Evolutionary conservation across 2,888 invertebrate species (phyloP), one percentile per base, ranked within the genome.

Genomic region (Phorcus lineatus): DNA sequence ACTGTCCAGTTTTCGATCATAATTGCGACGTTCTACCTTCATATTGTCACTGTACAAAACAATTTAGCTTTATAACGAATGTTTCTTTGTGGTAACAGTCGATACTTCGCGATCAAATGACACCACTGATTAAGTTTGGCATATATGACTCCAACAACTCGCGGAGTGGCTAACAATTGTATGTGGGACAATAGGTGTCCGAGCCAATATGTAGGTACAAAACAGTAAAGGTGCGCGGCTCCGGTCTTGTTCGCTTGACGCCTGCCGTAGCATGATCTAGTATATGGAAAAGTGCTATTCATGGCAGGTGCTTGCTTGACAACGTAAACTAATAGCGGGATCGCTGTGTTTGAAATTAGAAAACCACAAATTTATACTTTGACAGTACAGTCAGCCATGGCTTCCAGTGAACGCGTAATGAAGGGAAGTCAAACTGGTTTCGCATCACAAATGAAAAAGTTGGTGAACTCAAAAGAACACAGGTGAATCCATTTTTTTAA

Each of bases 401-500:
- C 83, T 47, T 78, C 88, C 22, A 86, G 87, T 80, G 91, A 91
- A 80, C 86, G 85, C 31, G 36, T 86, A 6, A 88, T 91, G 89
- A 88, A 86, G 77, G 91, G 91, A 11, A 89, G 91, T 66, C 83
- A 87, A 0, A 75, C 86, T n/a, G 88, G 87, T 19, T 91, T 90
- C 82, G 92, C 91, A 4, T 70, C 83, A 31, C 90, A 92, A 80
- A 91, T 92, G 91, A 92, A 90, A 83, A 89, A 90, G 78, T 79
- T 91, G 53, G 86, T 92, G 16, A 92, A 91, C 78, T 89, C 86
- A 82, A 91, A 90, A 85, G 91, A 92, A 70, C 88, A 90, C 86
- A 91, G 91, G 92, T 91, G 80, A 62, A 85, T 36, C 4, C 4
- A 36, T 36, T 2, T 36, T 36, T 4, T 36, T 36, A 4, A 36